Evolutionary conservation across 2,797 vertebrate genomes (phyloP).

Genomic region (Danio jaintianensis): DNA sequence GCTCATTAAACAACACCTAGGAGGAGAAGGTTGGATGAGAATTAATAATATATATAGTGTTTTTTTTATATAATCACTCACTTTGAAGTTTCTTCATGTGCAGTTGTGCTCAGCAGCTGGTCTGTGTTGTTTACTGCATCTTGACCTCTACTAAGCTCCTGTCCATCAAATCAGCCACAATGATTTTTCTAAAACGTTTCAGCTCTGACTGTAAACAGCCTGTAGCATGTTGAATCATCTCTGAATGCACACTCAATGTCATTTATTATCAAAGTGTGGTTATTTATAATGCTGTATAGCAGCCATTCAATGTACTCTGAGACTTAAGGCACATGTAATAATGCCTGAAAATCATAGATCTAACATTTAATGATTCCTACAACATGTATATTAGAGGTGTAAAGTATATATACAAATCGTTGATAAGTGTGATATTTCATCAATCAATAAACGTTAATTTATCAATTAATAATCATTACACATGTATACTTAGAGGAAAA

Average conservation of each 20-base stretch:
- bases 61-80: background rate
- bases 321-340: background rate
- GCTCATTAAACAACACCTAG: slow-evolving; percentile 10
- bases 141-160: background rate
- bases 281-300: background rate
- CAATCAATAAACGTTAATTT: no score
- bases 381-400: no score
- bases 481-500: no score
- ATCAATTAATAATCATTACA: no score
- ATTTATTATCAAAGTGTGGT: background rate
- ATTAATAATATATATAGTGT: background rate
- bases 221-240: background rate
- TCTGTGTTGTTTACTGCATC: background rate
- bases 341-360: background rate
- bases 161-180: background rate
- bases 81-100: background rate
- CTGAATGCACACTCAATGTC: background rate
- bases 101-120: background rate
- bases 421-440: no score
- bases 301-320: background rate
- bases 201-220: background rate
- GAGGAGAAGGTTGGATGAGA: background rate
- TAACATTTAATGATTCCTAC: no score
- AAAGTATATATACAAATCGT: no score
- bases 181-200: background rate